Evolutionary conservation across 2,888 invertebrate genomes (phyloP), one percentile per base, ranked within the genome.

Genomic region (Zygothrica quintamaculata): DNA sequence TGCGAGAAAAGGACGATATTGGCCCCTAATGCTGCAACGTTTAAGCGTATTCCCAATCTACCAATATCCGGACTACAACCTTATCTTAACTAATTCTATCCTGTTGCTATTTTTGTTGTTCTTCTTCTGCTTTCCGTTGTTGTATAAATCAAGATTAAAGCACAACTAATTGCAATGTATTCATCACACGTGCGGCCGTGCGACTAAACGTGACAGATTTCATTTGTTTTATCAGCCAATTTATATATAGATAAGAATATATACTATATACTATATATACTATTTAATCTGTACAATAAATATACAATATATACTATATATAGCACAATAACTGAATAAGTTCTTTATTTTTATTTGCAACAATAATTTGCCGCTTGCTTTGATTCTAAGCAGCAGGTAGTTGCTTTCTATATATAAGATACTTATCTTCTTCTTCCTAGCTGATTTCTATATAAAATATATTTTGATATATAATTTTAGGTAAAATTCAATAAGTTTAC

Each of bases 171-270:
- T 88, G 82, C 87, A 68, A 68, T 75, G 77, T 87, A 82, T 82
- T 82, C 82, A 88, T 82, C 82, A 88, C 88, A 84, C 82, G 82
- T 82, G 71, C 87, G 67, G 25, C 66, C 84, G 82, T 72, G 79
- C 68, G 84, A 74, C 66, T 34, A 78, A 75, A 82, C 80, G 88
- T 80, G 88, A 87, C 80, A 82, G 72, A 82, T 81, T 76, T 48
- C 67, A 52, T 52, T 43, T 65, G 65, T 67, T 62, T 74, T 62
- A 65, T 61, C 47, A 37, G 15, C 37, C n/a, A n/a, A 22, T 22
- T 3, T 22, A 22, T 22, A 3, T 22, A 22, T 25, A n/a, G n/a
- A n/a, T n/a, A n/a, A n/a, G n/a, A n/a, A 44, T 16, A 50, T 43
- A 31, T 29, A 37, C 9, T 22, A 6, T 36, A 36, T 12, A 6